Conservation (phyloP, 2,888 invertebrate genomes). For the Chirona hameri region DNA sequence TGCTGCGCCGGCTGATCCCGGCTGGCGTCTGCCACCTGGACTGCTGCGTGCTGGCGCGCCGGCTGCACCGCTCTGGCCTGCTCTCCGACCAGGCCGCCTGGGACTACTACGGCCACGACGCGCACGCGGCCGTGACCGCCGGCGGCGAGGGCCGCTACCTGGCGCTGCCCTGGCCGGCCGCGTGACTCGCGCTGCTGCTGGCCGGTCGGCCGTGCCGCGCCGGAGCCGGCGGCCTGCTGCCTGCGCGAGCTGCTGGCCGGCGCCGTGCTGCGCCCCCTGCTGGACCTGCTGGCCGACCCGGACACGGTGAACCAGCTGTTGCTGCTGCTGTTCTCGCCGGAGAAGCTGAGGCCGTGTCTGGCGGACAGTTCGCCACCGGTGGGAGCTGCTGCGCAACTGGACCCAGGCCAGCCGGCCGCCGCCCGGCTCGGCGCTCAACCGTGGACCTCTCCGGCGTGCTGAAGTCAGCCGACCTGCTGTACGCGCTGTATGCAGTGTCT, state of each 20-base stretch:
- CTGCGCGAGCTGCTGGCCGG: slow-evolving; percentile 74
- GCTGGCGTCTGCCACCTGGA: slow-evolving; percentile 41
- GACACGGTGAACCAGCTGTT: slow-evolving; percentile 66
- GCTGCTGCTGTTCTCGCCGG: slow-evolving; percentile 47
- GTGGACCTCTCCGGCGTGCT: slow-evolving; percentile 60
- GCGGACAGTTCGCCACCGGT: slow-evolving; percentile 37
- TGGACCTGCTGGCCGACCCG: slow-evolving; percentile 76
- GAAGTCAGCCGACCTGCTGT: slow-evolving; percentile 66
- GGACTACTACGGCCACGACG: slow-evolving; percentile 29
- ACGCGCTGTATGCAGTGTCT: slow-evolving; percentile 81
- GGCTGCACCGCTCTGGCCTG: slow-evolving; percentile 35
- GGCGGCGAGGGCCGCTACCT: not conserved
- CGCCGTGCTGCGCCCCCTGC: slow-evolving; percentile 71
- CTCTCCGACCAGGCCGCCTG: slow-evolving; percentile 37
- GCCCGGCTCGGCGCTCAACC: slow-evolving; percentile 46
- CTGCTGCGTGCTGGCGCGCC: slow-evolving; percentile 38
- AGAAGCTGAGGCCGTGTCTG: slow-evolving; percentile 51
- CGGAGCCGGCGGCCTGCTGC: slow-evolving; percentile 63
- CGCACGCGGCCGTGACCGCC: not conserved
- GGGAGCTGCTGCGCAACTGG: slow-evolving; percentile 50
- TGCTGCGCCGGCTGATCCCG: slow-evolving; percentile 41
- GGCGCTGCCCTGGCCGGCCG: slow-evolving; percentile 57
- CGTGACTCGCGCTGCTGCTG: slow-evolving; percentile 60
- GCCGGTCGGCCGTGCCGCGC: not conserved
- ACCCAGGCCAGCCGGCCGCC: slow-evolving; percentile 7